Evolutionary conservation across 2,797 vertebrate genomes (phyloP), one percentile per base, ranked within the genome.

Genomic region (Enteromius trimaculatus): DNA sequence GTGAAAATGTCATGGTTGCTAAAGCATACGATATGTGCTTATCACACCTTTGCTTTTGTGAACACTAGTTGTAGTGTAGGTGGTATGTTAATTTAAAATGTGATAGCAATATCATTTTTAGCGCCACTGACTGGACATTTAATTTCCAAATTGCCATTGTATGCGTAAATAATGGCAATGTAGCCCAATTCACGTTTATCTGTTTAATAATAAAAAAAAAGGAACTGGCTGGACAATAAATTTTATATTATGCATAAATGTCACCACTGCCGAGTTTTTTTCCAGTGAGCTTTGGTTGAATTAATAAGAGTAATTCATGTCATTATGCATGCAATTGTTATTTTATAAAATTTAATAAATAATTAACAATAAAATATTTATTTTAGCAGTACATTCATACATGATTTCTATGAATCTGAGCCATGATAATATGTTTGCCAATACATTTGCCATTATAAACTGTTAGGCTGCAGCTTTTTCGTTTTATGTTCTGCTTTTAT

Each of bases 401-500:
- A 37, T 34, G 49, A 31, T 19, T 1, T 39, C n/a, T 65, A 34
- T 3, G 3, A 44, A 42, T 77, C 29, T 51, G 13, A 1, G 2
- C 77, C 62, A 34, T 1, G 7, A 65, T 78, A 34, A 78, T 78
- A 65, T n/a, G 37, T 64, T 64, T 64, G 37, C 55, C 37, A 44
- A 77, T 47, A 47, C 26, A 19, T 65, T 64, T 64, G 31, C 11
- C 10, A 10, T 75, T 9, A 39, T 76, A 65, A 81, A 81, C 70
- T 23, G n/a, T 65, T 65, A 75, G 21, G 31, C 21, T 65, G n/a
- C 60, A 14, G 60, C 60, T 39, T 81, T 81, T 66, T 3, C 21
- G 9, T 75, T 75, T 82, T 75, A 82, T 82, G 17, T 39, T 75
- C 47, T 66, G 17, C 62, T 82, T 75, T 82, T 76, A 82, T 68